Percentiles rank a stretch among this genome's conserved stretches.
phyloP scores from a whole-genome alignment of 2,113 vertebrate genomes.

The Equus przewalskii region DNA sequence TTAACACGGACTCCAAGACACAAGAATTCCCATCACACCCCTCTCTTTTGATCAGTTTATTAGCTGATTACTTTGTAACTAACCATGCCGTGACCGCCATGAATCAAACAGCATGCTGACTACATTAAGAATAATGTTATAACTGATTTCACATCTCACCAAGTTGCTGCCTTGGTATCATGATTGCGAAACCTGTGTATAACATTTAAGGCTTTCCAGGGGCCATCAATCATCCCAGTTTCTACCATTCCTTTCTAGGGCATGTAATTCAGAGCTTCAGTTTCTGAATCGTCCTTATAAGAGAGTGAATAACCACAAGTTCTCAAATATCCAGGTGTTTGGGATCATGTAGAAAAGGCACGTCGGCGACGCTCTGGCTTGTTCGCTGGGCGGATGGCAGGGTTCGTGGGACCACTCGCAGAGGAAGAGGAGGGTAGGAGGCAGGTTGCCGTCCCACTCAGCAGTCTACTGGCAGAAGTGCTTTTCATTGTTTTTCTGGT shows the following conservation, averaged over 20 bases:
- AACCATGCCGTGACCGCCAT: not conserved
- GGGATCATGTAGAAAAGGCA: not conserved
- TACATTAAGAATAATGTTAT: slow-evolving; percentile 41
- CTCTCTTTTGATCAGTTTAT: slow-evolving; percentile 25
- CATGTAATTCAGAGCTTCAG: not conserved
- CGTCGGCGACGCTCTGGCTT: not conserved
- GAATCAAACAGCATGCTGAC: slow-evolving; percentile 55
- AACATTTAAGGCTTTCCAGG: not conserved
- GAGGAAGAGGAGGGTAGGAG: no score
- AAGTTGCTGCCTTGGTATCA: not conserved
- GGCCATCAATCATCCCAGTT: not conserved
- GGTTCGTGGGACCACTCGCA: not conserved
- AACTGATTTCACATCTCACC: slow-evolving; percentile 29
- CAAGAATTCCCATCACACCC: slow-evolving; percentile 21
- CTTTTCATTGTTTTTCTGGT: not conserved
- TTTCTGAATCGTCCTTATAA: slow-evolving; percentile 45
- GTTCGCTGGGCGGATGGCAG: not conserved
- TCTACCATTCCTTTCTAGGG: not conserved
- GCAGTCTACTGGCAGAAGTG: not conserved
- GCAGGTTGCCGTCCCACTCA: not conserved
- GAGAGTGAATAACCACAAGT: not conserved
- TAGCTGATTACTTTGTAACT: slow-evolving; percentile 40
- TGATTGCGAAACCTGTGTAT: not conserved
- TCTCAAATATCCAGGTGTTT: not conserved
- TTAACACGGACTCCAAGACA: slow-evolving; percentile 42